A percentile compares a stretch with the other conserved stretches of the same genome.
Evolutionary conservation across 1,140 invertebrate genomes (phyloP).

Genomic region (Zelostemma sp.): DNA sequence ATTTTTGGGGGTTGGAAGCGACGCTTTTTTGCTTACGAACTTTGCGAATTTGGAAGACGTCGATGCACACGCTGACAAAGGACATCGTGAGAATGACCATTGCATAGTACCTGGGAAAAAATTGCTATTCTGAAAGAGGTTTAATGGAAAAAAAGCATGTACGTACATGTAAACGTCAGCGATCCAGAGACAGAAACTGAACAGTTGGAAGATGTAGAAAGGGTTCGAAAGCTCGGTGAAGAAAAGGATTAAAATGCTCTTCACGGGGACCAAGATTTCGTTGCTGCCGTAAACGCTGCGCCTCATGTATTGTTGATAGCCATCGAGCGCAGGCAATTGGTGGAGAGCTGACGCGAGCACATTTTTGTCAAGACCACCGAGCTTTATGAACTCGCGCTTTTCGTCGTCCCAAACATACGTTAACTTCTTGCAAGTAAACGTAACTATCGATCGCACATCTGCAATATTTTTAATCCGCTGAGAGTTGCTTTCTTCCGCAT

Average conservation of each 20-base stretch:
- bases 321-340: slow-evolving; percentile 70
- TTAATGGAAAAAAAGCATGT: too few relatives aligned
- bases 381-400: slow-evolving; percentile 75
- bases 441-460: slow-evolving; percentile 74
- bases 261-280: slow-evolving; percentile 82
- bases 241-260: slow-evolving; percentile 79
- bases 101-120: too few relatives aligned
- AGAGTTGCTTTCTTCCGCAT: not conserved
- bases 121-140: too few relatives aligned
- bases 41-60: slow-evolving; percentile 72
- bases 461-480: slow-evolving; percentile 13
- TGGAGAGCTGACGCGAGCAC: slow-evolving; percentile 77
- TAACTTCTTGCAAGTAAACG: slow-evolving; percentile 84
- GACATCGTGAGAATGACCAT: slow-evolving; percentile 78
- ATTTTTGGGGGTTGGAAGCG: not conserved
- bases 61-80: slow-evolving; percentile 73
- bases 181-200: slow-evolving; percentile 85
- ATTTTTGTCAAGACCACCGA: slow-evolving; percentile 79
- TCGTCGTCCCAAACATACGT: slow-evolving; percentile 81
- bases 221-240: slow-evolving; percentile 88
- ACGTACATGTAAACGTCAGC: slow-evolving; percentile 83
- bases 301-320: slow-evolving; percentile 75
- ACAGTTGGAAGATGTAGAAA: slow-evolving; percentile 93
- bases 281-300: slow-evolving; percentile 82
- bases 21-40: not conserved